Conservation (phyloP, 2,797 vertebrate species). For the Aplochiton taeniatus region DNA sequence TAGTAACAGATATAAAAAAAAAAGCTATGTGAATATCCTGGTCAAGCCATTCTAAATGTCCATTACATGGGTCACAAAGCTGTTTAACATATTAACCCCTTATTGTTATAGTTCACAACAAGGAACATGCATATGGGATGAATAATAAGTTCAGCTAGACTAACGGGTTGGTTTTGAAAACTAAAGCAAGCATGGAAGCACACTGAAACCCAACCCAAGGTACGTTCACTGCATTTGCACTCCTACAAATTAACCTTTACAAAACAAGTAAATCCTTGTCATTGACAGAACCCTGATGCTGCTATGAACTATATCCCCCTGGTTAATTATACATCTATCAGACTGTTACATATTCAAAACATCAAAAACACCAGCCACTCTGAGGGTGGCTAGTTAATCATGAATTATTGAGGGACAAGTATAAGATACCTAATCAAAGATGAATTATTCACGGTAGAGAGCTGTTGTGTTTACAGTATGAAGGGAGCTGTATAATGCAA, state of each 20-base stretch:
- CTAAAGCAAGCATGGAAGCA: no score
- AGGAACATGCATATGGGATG: background rate
- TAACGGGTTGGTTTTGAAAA: no score
- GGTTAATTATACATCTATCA: conserved; percentile 67
- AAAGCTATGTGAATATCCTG: conserved; percentile 58
- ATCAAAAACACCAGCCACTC: conserved; percentile 54
- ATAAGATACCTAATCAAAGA: conserved; percentile 54
- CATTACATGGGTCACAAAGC: conserved; percentile 31
- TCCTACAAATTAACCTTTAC: no score
- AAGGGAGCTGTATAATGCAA: background rate
- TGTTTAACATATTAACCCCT: conserved; percentile 40
- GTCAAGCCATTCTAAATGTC: conserved; percentile 30
- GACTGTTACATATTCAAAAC: conserved; percentile 66
- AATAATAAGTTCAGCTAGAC: no score
- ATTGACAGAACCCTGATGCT: conserved; percentile 25
- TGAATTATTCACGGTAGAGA: conserved; percentile 59
- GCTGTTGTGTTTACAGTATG: background rate
- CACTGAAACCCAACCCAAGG: no score
- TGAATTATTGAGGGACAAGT: conserved; percentile 48
- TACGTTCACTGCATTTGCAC: no score
- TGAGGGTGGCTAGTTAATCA: conserved; percentile 62
- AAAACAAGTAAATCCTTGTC: no score
- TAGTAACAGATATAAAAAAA: conserved; percentile 37
- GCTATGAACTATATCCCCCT: conserved; percentile 34
- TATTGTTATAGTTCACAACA: conserved; percentile 9